phyloP scores from a whole-genome alignment of 2,888 invertebrate species.

The Leptopilina myrica region DNA sequence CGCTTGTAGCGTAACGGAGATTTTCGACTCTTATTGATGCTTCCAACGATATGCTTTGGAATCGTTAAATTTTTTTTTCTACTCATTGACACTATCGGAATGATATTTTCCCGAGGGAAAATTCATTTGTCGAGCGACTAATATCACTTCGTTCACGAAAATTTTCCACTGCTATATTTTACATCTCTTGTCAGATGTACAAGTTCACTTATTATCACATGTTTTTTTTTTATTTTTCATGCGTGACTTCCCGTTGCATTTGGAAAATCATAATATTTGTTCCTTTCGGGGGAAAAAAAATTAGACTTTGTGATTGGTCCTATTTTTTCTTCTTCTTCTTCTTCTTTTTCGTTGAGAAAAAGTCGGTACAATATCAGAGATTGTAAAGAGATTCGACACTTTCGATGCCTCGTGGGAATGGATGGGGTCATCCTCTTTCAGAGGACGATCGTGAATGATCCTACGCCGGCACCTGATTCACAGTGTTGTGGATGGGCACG shows the following conservation, averaged over 20 bases:
- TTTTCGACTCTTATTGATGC: constrained; percentile 16
- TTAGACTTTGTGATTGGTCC: background rate
- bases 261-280: background rate
- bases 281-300: too few relatives aligned
- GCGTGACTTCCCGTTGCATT: background rate
- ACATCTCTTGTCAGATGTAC: constrained; percentile 21
- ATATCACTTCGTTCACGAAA: background rate
- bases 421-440: constrained; percentile 41
- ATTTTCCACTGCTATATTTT: constrained; percentile 28
- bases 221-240: background rate
- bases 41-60: constrained; percentile 27
- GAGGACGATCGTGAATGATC: constrained; percentile 12
- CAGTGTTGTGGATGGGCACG: constrained; percentile 73
- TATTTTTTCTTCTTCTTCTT: background rate
- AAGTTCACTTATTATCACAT: background rate
- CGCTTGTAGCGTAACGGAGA: background rate
- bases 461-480: constrained; percentile 64
- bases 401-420: constrained; percentile 37
- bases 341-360: background rate
- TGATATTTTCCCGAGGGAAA: background rate
- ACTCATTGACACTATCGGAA: background rate
- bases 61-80: background rate
- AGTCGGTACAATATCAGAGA: background rate
- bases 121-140: background rate
- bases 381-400: constrained; percentile 51